Evolutionary conservation across 2,113 vertebrate genomes (phyloP).

Genomic region (Euleptes europaea): DNA sequence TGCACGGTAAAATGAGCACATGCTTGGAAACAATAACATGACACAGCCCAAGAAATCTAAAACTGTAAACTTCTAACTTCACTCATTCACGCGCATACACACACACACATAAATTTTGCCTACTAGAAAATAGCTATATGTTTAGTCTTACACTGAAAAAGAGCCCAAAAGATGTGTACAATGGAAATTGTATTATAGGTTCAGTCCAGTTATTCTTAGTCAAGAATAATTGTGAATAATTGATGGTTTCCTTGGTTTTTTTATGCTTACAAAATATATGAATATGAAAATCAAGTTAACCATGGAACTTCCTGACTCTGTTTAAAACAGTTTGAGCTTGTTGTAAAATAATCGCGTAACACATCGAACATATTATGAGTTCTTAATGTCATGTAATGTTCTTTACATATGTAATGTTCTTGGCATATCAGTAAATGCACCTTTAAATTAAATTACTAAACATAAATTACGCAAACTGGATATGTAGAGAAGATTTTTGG

Average conservation of each 20-base stretch:
- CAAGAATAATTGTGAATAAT: neutral
- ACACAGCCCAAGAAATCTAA: neutral
- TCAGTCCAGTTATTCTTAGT: neutral
- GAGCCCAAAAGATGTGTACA: neutral
- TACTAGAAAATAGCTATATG: neutral
- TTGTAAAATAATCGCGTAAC: neutral
- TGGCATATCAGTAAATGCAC: neutral
- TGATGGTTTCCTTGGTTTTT: neutral
- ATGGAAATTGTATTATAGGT: neutral
- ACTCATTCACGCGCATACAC: neutral
- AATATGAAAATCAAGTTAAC: neutral
- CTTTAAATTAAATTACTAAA: constrained; percentile 5
- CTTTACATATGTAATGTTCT: too few species aligned
- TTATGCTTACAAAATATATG: neutral
- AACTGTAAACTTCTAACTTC: neutral
- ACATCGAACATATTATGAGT: neutral
- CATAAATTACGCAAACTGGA: neutral
- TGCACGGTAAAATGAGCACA: too few species aligned
- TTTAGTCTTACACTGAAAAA: neutral
- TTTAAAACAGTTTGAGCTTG: neutral
- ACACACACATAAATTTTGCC: neutral
- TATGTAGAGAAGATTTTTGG: neutral
- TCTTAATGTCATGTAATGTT: neutral
- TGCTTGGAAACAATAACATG: too few species aligned
- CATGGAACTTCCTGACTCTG: neutral